These are phyloP conservation scores for Hippocampus guttulatus DNA, from an alignment of 2,113 vertebrate genomes.

Conservation along the genomic window DNA sequence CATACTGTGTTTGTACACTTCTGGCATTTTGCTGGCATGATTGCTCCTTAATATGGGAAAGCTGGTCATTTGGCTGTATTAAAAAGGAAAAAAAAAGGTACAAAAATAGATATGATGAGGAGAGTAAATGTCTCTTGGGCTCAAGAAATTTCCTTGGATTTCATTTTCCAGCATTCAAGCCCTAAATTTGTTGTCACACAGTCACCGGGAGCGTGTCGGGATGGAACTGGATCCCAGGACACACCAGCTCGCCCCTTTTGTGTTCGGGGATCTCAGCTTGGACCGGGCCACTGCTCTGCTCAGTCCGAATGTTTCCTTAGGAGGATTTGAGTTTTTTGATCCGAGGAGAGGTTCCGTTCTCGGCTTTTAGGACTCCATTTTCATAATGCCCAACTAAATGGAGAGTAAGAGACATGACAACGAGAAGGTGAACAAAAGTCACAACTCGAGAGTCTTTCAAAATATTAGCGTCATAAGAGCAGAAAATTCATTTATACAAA, in stretches of 20 bases:
- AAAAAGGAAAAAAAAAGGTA: conserved; percentile 50
- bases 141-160: conserved; percentile 52
- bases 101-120: conserved; percentile 64
- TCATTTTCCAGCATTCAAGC: conserved; percentile 59
- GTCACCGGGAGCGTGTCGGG: conserved; percentile 33
- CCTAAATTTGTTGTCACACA: conserved; percentile 43
- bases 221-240: conserved; percentile 12
- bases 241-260: conserved; percentile 29
- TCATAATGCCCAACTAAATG: conserved; percentile 81
- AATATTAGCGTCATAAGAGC: too few relatives aligned
- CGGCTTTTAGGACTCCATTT: conserved; percentile 88
- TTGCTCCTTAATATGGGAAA: conserved; percentile 38
- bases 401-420: conserved; percentile 8
- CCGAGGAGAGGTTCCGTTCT: conserved; percentile 88
- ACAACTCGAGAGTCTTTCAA: too few relatives aligned
- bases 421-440: neutral
- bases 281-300: conserved; percentile 32
- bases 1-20: conserved; percentile 30
- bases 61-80: conserved; percentile 43
- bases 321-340: conserved; percentile 93
- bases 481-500: too few relatives aligned
- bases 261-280: conserved; percentile 39
- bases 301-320: conserved; percentile 63
- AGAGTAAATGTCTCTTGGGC: conserved; percentile 56
- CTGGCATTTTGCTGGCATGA: conserved; percentile 39